These are phyloP conservation scores for Urophycis tenuis DNA, from an alignment of 2,797 vertebrate genomes.

Conservation along the genomic window DNA sequence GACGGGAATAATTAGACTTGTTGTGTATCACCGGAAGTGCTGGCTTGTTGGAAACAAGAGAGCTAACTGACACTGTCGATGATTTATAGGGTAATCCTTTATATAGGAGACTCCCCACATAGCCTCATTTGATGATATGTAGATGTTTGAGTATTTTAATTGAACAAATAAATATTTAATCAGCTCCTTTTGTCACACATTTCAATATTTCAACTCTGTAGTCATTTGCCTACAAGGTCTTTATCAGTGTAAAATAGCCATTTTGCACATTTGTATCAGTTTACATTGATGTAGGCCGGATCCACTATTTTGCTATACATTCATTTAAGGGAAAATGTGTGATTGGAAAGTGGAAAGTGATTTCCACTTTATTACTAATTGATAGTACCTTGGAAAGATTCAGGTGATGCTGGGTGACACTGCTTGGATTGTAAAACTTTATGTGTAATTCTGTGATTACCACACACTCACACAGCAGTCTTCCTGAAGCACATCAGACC, in stretches of 20 bases:
- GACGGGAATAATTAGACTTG: neutral
- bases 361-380: neutral
- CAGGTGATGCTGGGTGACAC: neutral
- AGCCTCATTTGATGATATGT: neutral
- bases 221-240: too few relatives aligned
- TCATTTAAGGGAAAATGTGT: neutral
- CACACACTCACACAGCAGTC: neutral
- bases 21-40: neutral
- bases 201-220: neutral
- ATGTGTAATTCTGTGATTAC: neutral
- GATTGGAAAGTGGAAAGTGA: too few relatives aligned
- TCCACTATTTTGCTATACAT: neutral
- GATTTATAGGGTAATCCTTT: too few relatives aligned
- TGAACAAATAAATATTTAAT: too few relatives aligned
- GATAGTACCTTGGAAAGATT: neutral
- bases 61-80: too few relatives aligned
- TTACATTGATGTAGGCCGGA: neutral
- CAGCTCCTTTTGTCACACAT: too few relatives aligned
- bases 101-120: too few relatives aligned
- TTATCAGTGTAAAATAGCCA: neutral
- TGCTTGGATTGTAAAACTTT: neutral
- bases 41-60: neutral
- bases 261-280: neutral
- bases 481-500: slow-evolving; percentile 52
- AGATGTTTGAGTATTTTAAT: neutral